A percentile compares a stretch with the other conserved stretches of the same genome.
These are phyloP conservation scores for Axis porcinus DNA, from an alignment of 2,113 vertebrate genomes.

Conservation along the genomic window DNA sequence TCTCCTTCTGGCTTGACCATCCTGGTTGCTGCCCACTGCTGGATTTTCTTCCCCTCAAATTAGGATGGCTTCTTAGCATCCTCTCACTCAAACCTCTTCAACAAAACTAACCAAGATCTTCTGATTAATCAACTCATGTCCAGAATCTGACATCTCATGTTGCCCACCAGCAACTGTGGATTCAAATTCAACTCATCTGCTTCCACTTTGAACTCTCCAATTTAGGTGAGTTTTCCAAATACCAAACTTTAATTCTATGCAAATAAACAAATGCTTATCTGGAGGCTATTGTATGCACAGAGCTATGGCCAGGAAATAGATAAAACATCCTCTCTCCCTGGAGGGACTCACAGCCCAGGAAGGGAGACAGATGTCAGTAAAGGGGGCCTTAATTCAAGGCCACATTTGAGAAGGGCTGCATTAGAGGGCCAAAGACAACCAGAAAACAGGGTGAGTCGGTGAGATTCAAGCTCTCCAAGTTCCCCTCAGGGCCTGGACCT, in stretches of 20 bases:
- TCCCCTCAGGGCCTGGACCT: neutral
- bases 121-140: neutral
- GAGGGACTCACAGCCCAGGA: neutral
- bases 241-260: conserved; percentile 65
- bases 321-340: conserved; percentile 56
- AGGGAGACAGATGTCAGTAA: neutral
- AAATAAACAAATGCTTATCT: conserved; percentile 67
- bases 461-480: neutral
- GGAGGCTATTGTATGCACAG: conserved; percentile 12
- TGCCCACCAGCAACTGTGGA: neutral
- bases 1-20: neutral
- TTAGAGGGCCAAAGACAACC: neutral
- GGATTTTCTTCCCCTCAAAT: neutral
- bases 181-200: conserved; percentile 26
- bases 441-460: neutral
- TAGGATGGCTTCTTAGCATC: neutral
- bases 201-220: conserved; percentile 22
- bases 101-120: neutral
- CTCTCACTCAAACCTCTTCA: neutral
- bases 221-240: conserved; percentile 48
- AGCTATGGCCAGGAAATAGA: conserved; percentile 51
- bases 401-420: neutral
- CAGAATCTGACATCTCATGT: neutral
- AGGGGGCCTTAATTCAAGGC: conserved; percentile 6
- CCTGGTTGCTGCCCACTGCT: neutral